Percentiles rank a stretch among this genome's conserved stretches.
Conservation (phyloP, 2,113 vertebrate genomes). For the Noctilio leporinus region DNA sequence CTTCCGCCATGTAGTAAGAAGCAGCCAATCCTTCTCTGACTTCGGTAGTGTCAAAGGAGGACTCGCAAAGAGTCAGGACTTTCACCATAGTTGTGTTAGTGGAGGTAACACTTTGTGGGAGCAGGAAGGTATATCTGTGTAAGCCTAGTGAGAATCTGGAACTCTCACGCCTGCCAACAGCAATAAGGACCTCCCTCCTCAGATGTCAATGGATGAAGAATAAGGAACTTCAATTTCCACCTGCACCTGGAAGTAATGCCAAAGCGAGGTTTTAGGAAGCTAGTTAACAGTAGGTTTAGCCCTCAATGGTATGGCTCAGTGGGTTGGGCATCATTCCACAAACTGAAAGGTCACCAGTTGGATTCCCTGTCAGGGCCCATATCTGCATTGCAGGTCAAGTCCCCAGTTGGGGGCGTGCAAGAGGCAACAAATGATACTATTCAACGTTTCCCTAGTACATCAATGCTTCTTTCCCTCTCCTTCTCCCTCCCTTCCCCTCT, state of each 20-base stretch:
- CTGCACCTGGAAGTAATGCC: neutral
- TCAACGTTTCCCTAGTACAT: no score
- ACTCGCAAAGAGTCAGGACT: neutral
- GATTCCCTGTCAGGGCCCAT: no score
- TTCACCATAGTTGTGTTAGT: neutral
- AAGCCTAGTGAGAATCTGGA: neutral
- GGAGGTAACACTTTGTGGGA: neutral
- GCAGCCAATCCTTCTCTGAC: neutral
- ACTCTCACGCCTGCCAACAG: neutral
- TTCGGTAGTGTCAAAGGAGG: neutral
- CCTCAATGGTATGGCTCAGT: no score
- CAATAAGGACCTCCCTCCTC: neutral
- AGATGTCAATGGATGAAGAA: neutral
- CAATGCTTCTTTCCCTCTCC: no score
- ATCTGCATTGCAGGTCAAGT: no score
- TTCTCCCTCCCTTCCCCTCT: no score
- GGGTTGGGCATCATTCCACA: no score
- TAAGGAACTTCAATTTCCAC: neutral
- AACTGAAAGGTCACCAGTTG: no score
- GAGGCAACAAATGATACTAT: no score
- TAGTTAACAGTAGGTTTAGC: neutral
- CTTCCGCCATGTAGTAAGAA: neutral
- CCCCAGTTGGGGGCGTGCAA: no score
- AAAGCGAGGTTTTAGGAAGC: neutral
- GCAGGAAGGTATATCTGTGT: neutral